Evolutionary conservation across 2,888 invertebrate species (phyloP).

Genomic region (Dryococelus australis): DNA sequence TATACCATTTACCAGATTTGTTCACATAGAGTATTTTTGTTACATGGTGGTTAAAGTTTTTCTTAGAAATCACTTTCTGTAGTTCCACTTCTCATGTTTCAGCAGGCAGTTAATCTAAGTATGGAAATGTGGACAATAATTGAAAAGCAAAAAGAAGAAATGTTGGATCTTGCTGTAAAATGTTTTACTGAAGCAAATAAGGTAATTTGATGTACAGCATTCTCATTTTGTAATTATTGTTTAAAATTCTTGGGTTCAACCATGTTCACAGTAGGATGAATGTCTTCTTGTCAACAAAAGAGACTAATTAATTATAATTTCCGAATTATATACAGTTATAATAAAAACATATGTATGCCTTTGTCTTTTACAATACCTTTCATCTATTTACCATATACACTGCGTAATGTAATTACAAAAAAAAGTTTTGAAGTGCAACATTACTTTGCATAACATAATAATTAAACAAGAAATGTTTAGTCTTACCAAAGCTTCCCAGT

Average conservation of each 20-base stretch:
- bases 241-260: background rate
- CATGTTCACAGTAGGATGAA: no score
- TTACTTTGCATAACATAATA: no score
- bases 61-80: background rate
- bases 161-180: slow-evolving; percentile 78
- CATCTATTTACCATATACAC: no score
- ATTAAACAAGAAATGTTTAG: no score
- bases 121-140: slow-evolving; percentile 66
- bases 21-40: background rate
- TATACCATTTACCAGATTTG: slow-evolving; percentile 56
- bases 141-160: slow-evolving; percentile 78
- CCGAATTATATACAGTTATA: no score
- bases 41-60: background rate
- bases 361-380: no score
- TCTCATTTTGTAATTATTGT: background rate
- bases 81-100: slow-evolving; percentile 42
- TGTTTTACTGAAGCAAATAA: slow-evolving; percentile 78
- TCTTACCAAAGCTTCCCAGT: no score
- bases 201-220: slow-evolving; percentile 57
- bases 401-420: no score
- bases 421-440: no score
- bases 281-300: no score
- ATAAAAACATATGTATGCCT: no score
- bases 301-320: no score
- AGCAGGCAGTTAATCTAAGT: slow-evolving; percentile 56